Conservation (phyloP, 1,140 invertebrate species). For the Babylonia areolata region DNA sequence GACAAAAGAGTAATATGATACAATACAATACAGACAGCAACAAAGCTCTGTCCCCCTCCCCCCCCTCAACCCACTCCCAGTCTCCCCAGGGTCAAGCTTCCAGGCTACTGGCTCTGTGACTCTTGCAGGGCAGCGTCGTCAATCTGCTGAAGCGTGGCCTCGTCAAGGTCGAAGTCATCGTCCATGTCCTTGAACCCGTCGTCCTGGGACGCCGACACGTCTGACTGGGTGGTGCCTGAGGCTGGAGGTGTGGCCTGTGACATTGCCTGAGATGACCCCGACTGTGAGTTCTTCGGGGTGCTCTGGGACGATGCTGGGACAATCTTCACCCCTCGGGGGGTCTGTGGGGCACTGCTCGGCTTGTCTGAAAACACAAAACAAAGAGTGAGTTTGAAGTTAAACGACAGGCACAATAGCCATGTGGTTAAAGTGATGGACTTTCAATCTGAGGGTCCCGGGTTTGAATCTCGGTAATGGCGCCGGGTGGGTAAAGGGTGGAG, state of each 20-base stretch:
- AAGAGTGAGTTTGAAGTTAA: not conserved
- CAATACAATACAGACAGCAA: no score
- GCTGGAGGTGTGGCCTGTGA: not conserved
- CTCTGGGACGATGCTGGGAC: constrained; percentile 17
- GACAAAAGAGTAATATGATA: no score
- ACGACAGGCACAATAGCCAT: no score
- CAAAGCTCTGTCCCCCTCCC: no score
- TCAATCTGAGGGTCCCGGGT: no score
- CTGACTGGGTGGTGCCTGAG: not conserved
- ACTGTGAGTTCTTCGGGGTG: not conserved
- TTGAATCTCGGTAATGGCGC: no score
- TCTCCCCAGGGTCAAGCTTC: no score
- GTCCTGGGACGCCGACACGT: not conserved
- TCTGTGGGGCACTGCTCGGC: constrained; percentile 17
- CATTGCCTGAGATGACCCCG: not conserved
- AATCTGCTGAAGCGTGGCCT: not conserved
- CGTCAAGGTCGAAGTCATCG: constrained; percentile 19
- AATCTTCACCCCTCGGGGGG: constrained; percentile 11
- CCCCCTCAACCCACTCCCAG: no score
- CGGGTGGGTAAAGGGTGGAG: no score
- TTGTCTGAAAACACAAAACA: constrained; percentile 18
- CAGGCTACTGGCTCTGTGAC: not conserved
- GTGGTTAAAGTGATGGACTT: no score
- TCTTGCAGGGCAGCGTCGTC: not conserved
- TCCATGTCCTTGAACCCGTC: not conserved